Conservation (phyloP, 2,888 invertebrate species). For the Eudemis profundana region DNA sequence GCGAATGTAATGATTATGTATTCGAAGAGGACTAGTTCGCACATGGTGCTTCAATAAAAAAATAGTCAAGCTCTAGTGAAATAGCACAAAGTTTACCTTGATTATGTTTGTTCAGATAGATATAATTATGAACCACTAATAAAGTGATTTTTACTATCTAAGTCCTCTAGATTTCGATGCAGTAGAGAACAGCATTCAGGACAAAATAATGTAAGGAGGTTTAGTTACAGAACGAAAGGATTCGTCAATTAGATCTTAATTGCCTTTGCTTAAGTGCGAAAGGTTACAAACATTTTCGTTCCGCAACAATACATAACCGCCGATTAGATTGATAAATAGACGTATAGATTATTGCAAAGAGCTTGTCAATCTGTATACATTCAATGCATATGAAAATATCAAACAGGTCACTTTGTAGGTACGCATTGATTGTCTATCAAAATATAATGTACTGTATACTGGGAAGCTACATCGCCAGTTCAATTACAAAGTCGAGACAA, state of each 20-base stretch:
- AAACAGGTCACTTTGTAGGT: slow-evolving; percentile 42
- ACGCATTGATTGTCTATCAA: slow-evolving; percentile 33
- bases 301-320: background rate
- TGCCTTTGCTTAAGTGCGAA: no score
- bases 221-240: no score
- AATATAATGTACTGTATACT: slow-evolving; percentile 9
- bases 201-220: slow-evolving; percentile 18
- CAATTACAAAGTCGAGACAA: slow-evolving; percentile 1
- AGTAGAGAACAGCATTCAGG: background rate
- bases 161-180: background rate
- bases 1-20: slow-evolving; percentile 22
- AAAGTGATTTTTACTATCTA: background rate
- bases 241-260: no score
- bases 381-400: slow-evolving; percentile 39
- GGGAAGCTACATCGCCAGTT: background rate
- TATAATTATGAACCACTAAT: background rate
- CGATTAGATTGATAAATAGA: slow-evolving; percentile 20
- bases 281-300: no score
- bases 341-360: slow-evolving; percentile 1
- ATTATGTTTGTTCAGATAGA: slow-evolving; percentile 25
- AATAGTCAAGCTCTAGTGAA: slow-evolving; percentile 35
- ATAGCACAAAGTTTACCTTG: slow-evolving; percentile 10
- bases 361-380: slow-evolving; percentile 25
- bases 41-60: slow-evolving; percentile 34
- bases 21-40: slow-evolving; percentile 16